Base-by-base conservation (phyloP, 2,888 invertebrate species). In the Trachelus stipa region DNA sequence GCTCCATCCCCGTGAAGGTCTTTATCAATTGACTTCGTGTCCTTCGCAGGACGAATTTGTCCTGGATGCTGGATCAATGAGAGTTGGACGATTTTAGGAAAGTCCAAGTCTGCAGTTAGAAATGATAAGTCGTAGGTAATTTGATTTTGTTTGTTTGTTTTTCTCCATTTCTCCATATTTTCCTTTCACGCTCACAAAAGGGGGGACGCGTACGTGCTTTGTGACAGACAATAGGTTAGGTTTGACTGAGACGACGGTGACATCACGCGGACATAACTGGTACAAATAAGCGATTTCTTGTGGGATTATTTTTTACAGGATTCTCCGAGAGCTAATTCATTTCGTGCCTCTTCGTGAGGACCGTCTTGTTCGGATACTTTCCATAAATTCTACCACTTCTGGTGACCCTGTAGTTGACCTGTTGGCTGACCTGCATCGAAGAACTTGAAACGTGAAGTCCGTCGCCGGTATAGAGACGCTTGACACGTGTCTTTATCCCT, bases 331-430 rank as follows among this genome's bases (percentile, higher is more conserved):
- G 23, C 40, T 56, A 56, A 56, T 15, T 56, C 40, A 23, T 23
- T 56, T 77, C n/a, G 34, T 75, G 76, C 12, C 76, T 76, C 34
- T 79, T 76, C 1, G 84, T 68, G 30, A 76, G 77, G 74, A 81
- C 68, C 15, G 75, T 77, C 84, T 88, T 88, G 83, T 85, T 86
- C 15, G 85, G 86, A 80, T 90, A 91, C 83, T 86, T 88, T 76
- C 91, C 91, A 80, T 91, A 91, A 73, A 91, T 78, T 79, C 87
- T 88, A 40, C 91, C 91, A 80, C 91, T 91, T 75, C 91, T 88
- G 23, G 91, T 91, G 69, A 90, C 87, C 73, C 85, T 86, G 82
- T 88, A 91, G 74, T 87, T 86, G 35, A 88, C 80, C 74, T 89
- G 86, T 69, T 88, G 87, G 15, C 31, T 77, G 23, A 80, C 79